phyloP scores from a whole-genome alignment of 2,888 invertebrate species.

The Pherbina coryleti region DNA sequence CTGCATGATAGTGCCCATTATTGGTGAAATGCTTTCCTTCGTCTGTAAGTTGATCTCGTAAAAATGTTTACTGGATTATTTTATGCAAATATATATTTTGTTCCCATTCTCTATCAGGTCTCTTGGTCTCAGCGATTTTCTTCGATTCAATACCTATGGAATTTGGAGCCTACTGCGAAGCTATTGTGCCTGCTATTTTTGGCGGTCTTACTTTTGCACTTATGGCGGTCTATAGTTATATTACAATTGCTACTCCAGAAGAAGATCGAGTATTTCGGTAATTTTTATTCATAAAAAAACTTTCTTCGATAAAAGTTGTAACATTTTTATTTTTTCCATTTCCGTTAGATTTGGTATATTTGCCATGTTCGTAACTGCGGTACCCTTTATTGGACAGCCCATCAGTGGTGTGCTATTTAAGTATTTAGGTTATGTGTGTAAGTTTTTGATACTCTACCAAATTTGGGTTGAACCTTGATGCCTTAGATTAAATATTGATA shows the following conservation, averaged over 20 bases:
- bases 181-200: constrained; percentile 65
- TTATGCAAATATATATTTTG: constrained; percentile 18
- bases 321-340: too few relatives aligned
- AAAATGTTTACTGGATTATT: not conserved
- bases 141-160: constrained; percentile 67
- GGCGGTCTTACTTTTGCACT: constrained; percentile 67
- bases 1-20: constrained; percentile 66
- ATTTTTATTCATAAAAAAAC: not conserved
- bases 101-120: constrained; percentile 52
- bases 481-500: not conserved
- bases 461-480: not conserved
- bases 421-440: constrained; percentile 65
- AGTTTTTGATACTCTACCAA: constrained; percentile 41
- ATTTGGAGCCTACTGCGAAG: constrained; percentile 66
- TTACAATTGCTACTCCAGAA: constrained; percentile 67
- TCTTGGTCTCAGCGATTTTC: constrained; percentile 67
- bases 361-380: constrained; percentile 64
- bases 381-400: constrained; percentile 64
- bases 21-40: constrained; percentile 64
- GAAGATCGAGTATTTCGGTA: constrained; percentile 66
- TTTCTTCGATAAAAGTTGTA: too few relatives aligned
- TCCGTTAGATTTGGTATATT: constrained; percentile 66
- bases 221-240: constrained; percentile 69
- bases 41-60: constrained; percentile 54
- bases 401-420: constrained; percentile 63